Base-by-base conservation (phyloP, 1,140 invertebrate species). In the Trichonephila clavata region DNA sequence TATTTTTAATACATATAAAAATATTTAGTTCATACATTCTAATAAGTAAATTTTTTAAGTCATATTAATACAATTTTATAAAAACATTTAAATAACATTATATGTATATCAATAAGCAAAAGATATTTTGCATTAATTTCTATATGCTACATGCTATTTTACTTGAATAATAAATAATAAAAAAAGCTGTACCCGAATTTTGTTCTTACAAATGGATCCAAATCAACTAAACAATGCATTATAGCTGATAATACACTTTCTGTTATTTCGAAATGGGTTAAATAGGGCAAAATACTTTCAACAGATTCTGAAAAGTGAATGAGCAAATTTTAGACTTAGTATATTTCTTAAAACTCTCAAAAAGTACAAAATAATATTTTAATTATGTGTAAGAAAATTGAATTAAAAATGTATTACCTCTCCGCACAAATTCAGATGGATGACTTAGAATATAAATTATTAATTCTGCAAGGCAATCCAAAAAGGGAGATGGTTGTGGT, bases 171-270 rank as follows among this genome's bases (percentile, higher is more conserved):
- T 14, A 2, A 50, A 83, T 21, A 83, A 77, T 1, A 27, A 50
- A n/a, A 7, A 83, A 10, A n/a, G 43, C 50, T 24, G 14, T 94
- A 90, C 87, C 93, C 86, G 39, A 94, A 89, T 57, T 81, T 84
- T 86, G 24, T 65, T 57, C 93, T 43, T 16, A 94, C 77, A 71
- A 32, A 50, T n/a, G 80, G 43, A 80, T 94, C 81, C 24, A 71
- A 18, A 71, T 90, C 87, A 20, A 71, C 21, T 24, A 94, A 32
- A 39, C 43, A 24, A 20, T 90, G 60, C 87, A 94, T 86, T 50
- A 63, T 5, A 60, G 43, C 3, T 13, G 43, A n/a, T 43, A 94
- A 87, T 27, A 94, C 27, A 50, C 60, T 90, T 88, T 87, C 83
- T 21, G 27, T 80, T 43, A 93, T 63, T 61, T 93, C 50, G 50